Evolutionary conservation across 2,888 invertebrate genomes (phyloP), one percentile per base, ranked within the genome.

Genomic region (Lysandra coridon): DNA sequence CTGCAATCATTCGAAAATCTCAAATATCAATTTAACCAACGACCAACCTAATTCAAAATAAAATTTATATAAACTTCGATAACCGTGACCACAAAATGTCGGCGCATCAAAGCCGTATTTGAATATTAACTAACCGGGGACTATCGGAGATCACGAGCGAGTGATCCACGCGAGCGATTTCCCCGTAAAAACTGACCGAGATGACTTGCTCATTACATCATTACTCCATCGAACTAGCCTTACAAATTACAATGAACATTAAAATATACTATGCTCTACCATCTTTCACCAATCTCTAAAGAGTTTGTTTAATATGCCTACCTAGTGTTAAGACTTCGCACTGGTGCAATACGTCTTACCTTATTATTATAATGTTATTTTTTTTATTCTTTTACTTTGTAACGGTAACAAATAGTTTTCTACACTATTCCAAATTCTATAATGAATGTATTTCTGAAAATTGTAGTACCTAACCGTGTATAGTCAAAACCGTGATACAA

Each of bases 141-240:
- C 6, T 23, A 33, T 33, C 53, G 53, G 76, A 12, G 76, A 57
- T 76, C 76, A 76, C 76, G 76, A 76, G 7, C 49, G 23, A n/a
- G 57, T 17, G 76, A 76, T 76, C 76, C 76, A 76, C 76, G 76
- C 76, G 57, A 53, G 30, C 57, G 76, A 57, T 76, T 76, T 33
- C 76, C 12, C 30, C 57, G 76, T 76, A 76, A 76, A 76, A 76
- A 76, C 76, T 76, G 57, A 30, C 76, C 30, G 76, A 53, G 76
- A 76, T 76, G 76, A 76, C 76, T 76, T 76, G 76, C 76, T 76
- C 57, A 53, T 76, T 74, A 57, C 57, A 57, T 57, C 57, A 57
- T 17, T 57, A 57, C 57, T 57, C 17, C 14, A 17, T 57, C 57
- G 4, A 49, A 57, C 17, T 57, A 57, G 4, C 3, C 57, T 57